A percentile compares a stretch with the other conserved stretches of the same genome.
These are phyloP conservation scores for Diplodus sargus DNA, from an alignment of 2,797 vertebrate species.

Conservation along the genomic window DNA sequence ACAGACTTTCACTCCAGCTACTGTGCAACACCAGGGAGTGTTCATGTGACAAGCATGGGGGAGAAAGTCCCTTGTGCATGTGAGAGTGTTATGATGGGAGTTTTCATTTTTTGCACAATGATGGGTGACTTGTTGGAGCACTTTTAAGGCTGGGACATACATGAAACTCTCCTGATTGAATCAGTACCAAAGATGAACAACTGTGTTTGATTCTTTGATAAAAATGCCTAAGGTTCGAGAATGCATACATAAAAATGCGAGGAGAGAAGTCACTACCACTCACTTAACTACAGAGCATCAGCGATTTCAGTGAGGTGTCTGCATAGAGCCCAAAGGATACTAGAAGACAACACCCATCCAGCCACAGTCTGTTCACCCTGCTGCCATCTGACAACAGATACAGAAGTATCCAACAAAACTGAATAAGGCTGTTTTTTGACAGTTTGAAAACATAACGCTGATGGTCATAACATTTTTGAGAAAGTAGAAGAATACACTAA, in stretches of 20 bases:
- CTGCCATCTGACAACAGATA: too few relatives aligned
- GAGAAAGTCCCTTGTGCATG: neutral
- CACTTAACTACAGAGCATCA: too few relatives aligned
- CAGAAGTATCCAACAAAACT: neutral
- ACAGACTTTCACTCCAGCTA: constrained; percentile 49
- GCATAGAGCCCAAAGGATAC: too few relatives aligned
- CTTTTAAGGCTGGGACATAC: neutral
- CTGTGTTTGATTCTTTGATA: neutral
- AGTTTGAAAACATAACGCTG: neutral
- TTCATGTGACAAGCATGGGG: constrained; percentile 12
- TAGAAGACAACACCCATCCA: too few relatives aligned
- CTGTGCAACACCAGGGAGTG: constrained; percentile 26
- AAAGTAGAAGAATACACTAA: too few relatives aligned
- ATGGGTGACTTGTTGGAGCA: neutral
- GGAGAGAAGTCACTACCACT: neutral
- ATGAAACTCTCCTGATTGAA: neutral
- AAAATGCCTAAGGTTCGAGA: neutral
- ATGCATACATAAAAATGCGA: neutral
- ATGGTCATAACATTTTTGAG: neutral
- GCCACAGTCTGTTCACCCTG: too few relatives aligned
- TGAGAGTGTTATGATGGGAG: neutral
- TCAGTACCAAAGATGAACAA: neutral
- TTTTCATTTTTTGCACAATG: neutral
- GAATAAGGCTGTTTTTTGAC: neutral
- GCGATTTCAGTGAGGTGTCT: too few relatives aligned